Evolutionary conservation across 1,140 invertebrate genomes (phyloP), one percentile per base, ranked within the genome.

Genomic region (Trichonephila clavata): DNA sequence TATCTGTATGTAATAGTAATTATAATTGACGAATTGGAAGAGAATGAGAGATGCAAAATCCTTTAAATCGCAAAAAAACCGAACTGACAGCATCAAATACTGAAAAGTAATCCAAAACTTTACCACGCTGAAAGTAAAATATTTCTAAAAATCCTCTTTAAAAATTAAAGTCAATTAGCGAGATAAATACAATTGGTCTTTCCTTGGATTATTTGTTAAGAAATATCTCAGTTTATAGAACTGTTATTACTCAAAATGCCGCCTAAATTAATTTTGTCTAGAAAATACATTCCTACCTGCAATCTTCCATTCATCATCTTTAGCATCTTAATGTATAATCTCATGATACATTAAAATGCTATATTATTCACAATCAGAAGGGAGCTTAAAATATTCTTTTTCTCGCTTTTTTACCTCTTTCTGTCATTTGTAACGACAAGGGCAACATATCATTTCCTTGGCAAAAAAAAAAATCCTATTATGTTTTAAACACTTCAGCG

Each of bases 371-470:
- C 14, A 32, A 77, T 77, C 71, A 77, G 27, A 77, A 39, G 27
- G 27, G 39, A 39, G 71, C 27, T 39, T 20, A 27, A 63, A 63
- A 20, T 63, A 20, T 21, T 63, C 21, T 21, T 21, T 63, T 20
- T 18, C 71, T 2, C 57, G 1, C 27, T 60, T 57, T 50, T 50
- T 84, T 84, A 57, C 81, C 60, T 39, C n/a, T n/a, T 77, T 77
- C 39, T 80, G n/a, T 50, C 65, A 80, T 77, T 60, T 39, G 39
- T 80, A 80, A 71, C 39, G 32, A 71, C 65, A n/a, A 50, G 5
- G 16, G n/a, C 18, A 43, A 59, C 43, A 59, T 60, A 59, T 90
- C 89, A 90, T 89, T 89, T 89, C 18, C 39, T 18, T 80, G 65
- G 50, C 18, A 90, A 81, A 80, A 90, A 80, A n/a, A 71, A 32